Evolutionary conservation across 2,888 invertebrate species (phyloP).

Genomic region (Coremacera marginata): DNA sequence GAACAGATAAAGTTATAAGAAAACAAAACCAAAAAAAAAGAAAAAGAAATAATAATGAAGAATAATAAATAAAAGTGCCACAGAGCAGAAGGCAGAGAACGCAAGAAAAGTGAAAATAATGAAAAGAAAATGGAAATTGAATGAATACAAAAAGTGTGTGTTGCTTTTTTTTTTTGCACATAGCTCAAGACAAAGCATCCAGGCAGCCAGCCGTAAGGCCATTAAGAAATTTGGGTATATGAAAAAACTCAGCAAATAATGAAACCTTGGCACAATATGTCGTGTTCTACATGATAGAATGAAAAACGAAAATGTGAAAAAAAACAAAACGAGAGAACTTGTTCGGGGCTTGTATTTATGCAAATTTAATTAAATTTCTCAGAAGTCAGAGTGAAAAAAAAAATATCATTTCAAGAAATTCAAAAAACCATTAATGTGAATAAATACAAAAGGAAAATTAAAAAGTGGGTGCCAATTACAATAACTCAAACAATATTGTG

Average conservation of each 20-base stretch:
- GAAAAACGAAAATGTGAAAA: neutral
- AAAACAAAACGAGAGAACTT: neutral
- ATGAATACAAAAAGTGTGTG: slow-evolving; percentile 5
- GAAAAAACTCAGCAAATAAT: slow-evolving; percentile 9
- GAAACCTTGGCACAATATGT: slow-evolving; percentile 15
- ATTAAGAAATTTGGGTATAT: slow-evolving; percentile 29
- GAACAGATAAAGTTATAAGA: neutral
- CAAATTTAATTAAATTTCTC: slow-evolving; percentile 26
- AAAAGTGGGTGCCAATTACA: neutral
- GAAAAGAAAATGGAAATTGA: slow-evolving; percentile 34
- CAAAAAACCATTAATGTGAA: neutral
- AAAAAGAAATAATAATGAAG: neutral
- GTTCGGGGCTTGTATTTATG: slow-evolving; percentile 1
- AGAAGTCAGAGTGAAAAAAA: neutral
- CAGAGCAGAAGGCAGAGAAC: neutral
- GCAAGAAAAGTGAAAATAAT: slow-evolving; percentile 16
- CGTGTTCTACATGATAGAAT: slow-evolving; percentile 20
- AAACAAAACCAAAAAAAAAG: neutral
- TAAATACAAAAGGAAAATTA: neutral
- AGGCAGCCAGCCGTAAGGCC: slow-evolving; percentile 13
- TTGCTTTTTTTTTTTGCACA: neutral
- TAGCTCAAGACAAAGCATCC: slow-evolving; percentile 2
- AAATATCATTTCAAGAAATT: neutral
- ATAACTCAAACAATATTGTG: neutral
- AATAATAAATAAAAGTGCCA: neutral